phyloP scores from a whole-genome alignment of 30 jellyfish, hydroid and myxozoan genomes.

The Cassiopea andromeda region DNA sequence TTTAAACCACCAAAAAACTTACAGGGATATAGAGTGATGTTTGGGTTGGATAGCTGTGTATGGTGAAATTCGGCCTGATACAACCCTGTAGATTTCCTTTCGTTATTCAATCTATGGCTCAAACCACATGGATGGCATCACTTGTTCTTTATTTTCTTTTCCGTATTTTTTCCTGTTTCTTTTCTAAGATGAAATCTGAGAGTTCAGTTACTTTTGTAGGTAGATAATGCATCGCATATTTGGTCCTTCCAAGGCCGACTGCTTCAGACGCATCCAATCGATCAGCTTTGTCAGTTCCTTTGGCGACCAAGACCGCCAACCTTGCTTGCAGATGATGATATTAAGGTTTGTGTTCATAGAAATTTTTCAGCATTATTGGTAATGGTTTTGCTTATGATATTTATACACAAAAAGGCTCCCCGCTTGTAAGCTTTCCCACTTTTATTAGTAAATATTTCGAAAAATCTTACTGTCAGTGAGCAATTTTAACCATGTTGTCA shows the following conservation, averaged over 20 bases:
- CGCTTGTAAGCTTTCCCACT: too few species aligned
- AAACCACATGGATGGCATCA: not conserved
- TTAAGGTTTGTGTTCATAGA: conserved; percentile 30
- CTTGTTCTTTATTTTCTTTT: not conserved
- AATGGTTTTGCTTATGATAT: not conserved
- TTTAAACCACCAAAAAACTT: too few species aligned
- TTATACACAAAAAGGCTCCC: not conserved
- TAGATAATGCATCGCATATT: conserved; percentile 87
- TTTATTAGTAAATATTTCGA: too few species aligned
- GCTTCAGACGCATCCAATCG: conserved; percentile 84
- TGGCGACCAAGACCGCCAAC: conserved; percentile 99
- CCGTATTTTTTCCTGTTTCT: not conserved
- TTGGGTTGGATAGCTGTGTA: too few species aligned
- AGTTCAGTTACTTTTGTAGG: conserved; percentile 23
- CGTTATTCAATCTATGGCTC: too few species aligned
- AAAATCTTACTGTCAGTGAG: too few species aligned
- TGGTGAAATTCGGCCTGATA: too few species aligned
- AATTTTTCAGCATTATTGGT: not conserved
- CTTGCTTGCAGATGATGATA: conserved; percentile 77
- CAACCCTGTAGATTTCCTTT: too few species aligned
- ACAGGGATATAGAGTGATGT: too few species aligned
- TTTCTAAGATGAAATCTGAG: not conserved
- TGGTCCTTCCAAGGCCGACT: conserved; percentile 98
- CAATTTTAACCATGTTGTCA: too few species aligned
- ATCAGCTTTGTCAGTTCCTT: conserved; percentile 88